These are phyloP conservation scores for Lepeophtheirus salmonis DNA, from an alignment of 1,140 invertebrate genomes.

Conservation along the genomic window DNA sequence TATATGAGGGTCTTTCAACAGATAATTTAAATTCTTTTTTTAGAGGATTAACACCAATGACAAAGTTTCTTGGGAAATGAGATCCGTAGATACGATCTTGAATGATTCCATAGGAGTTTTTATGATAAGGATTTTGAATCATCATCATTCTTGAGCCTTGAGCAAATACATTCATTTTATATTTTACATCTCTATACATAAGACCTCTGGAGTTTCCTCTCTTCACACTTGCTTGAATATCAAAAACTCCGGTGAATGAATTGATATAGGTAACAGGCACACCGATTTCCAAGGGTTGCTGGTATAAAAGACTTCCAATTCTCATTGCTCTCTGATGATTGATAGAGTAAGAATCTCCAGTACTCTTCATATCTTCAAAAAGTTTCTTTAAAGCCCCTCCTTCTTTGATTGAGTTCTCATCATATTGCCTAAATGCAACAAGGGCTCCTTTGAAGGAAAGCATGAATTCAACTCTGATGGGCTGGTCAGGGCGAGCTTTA, in stretches of 20 bases:
- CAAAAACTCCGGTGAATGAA: neutral
- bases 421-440: neutral
- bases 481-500: neutral
- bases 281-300: slow-evolving; percentile 9
- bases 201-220: slow-evolving; percentile 4
- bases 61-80: slow-evolving; percentile 9
- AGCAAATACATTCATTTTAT: neutral
- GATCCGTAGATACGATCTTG: slow-evolving; percentile 4
- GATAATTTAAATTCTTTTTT: slow-evolving; percentile 9
- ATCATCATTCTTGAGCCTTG: neutral
- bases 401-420: neutral
- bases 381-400: neutral
- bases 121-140: neutral
- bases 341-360: slow-evolving; percentile 7
- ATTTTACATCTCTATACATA: slow-evolving; percentile 2
- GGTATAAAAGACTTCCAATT: neutral
- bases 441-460: neutral
- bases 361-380: neutral
- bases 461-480: neutral
- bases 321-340: slow-evolving; percentile 6
- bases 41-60: slow-evolving; percentile 12
- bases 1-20: neutral
- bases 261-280: neutral
- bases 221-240: slow-evolving; percentile 1
- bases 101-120: neutral